Evolutionary conservation across 92 coral and sea anemone genomes (phyloP).

Genomic region (Heteractis magnifica): DNA sequence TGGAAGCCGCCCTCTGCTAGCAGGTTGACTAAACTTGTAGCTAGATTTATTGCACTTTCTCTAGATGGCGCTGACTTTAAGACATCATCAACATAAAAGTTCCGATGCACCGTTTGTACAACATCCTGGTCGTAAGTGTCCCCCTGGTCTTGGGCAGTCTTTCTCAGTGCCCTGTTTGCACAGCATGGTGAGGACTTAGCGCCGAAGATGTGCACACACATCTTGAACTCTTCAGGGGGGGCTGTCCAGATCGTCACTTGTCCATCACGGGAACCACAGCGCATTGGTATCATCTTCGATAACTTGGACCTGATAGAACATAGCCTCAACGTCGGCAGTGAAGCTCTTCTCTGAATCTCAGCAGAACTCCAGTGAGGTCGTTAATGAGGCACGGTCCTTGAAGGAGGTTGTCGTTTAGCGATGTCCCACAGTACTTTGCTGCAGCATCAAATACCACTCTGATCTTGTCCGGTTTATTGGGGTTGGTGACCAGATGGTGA

Average conservation of each 20-base stretch:
- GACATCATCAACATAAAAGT: slow-evolving; percentile 50
- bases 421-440: neutral
- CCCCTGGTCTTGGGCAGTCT: slow-evolving; percentile 49
- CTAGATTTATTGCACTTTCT: slow-evolving; percentile 20
- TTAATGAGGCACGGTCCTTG: neutral
- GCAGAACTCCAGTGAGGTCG: neutral
- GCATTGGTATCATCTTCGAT: slow-evolving; percentile 39
- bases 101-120: slow-evolving; percentile 34
- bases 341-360: neutral
- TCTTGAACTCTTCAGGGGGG: slow-evolving; percentile 38
- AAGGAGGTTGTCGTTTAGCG: neutral
- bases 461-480: neutral
- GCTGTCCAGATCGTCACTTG: slow-evolving; percentile 17
- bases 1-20: slow-evolving; percentile 6
- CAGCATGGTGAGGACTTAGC: slow-evolving; percentile 55
- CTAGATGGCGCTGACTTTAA: slow-evolving; percentile 28
- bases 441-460: neutral
- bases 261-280: slow-evolving; percentile 61
- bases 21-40: slow-evolving; percentile 4
- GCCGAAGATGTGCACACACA: slow-evolving; percentile 53
- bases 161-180: slow-evolving; percentile 37
- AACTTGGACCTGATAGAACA: slow-evolving; percentile 12
- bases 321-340: neutral
- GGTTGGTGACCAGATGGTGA: neutral
- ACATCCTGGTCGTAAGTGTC: slow-evolving; percentile 10